Evolutionary conservation across 2,888 invertebrate species (phyloP), one percentile per base, ranked within the genome.

Genomic region (Lymantria monacha): DNA sequence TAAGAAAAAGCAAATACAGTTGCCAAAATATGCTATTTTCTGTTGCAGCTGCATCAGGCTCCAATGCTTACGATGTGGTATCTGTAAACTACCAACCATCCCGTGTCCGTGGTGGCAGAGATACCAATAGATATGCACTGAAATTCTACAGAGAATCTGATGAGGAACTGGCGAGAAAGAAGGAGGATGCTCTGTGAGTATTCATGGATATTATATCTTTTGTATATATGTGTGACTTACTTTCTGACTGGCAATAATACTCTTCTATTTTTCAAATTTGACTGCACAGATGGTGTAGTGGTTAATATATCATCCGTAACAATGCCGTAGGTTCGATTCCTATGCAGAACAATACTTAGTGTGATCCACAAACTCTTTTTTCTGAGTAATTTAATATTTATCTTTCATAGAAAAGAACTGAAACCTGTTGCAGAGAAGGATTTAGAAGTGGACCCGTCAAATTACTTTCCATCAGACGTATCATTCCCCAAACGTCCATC

Each of bases 401-500:
- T 42, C 42, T 30, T 9, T 61, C 46, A 0, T 73, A 90, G 90
- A 0, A 81, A 77, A 51, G 84, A 92, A 0, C 77, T 95, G 0
- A 81, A 89, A n/a, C 87, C 87, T 0, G 91, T 94, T 0, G 68
- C 92, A 0, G 92, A 94, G 50, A 84, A 91, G 30, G 93, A 93
- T 2, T 87, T 96, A 61, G 97, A 97, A 85, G 92, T 96, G 33
- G 89, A 94, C 10, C 92, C 92, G 0, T 92, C 93, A 11, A 90
- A 93, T 42, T 96, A 93, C 81, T 97, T 95, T 75, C 93, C 94
- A 0, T 70, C 88, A 0, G 94, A 93, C 7, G 82, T 96, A 41
- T 93, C 95, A 59, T 96, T 97, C 81, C 98, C 98, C 0, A 95
- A 95, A 66, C 87, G 98, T 53, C 98, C 98, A 0, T 85, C 93